Conservation (phyloP, 2,797 vertebrate species). For the Mormyrops boulengeri region DNA sequence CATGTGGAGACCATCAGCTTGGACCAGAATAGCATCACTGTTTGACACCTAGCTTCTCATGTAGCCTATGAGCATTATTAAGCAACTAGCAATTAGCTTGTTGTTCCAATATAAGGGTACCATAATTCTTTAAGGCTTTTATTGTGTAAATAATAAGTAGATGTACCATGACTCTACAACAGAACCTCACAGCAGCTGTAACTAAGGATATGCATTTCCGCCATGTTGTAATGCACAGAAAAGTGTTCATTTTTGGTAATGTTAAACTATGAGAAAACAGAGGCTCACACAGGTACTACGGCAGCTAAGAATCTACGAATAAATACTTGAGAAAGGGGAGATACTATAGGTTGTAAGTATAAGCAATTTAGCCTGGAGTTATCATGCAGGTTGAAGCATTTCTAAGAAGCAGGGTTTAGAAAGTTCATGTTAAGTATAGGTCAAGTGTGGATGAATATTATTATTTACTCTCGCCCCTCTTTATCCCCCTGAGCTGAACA, state of each 20-base stretch:
- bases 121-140: not conserved
- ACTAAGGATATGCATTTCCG: not conserved
- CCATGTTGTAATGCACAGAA: not conserved
- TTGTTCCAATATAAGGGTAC: not conserved
- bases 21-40: slow-evolving; percentile 10
- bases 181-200: not conserved
- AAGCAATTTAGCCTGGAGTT: not conserved
- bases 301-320: not conserved
- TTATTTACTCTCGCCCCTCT: not conserved
- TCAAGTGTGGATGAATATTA: not conserved
- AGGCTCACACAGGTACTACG: not conserved
- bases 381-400: not conserved
- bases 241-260: not conserved
- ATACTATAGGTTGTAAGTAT: not conserved
- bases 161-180: not conserved
- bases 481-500: not conserved
- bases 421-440: not conserved
- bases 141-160: not conserved
- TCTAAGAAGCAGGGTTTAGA: not conserved
- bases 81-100: slow-evolving; percentile 1
- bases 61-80: not conserved
- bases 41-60: slow-evolving; percentile 4
- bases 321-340: not conserved
- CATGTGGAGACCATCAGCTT: slow-evolving; percentile 13
- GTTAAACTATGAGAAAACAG: not conserved